Evolutionary conservation across 2,113 vertebrate species (phyloP).

Genomic region (Elephas maximus): DNA sequence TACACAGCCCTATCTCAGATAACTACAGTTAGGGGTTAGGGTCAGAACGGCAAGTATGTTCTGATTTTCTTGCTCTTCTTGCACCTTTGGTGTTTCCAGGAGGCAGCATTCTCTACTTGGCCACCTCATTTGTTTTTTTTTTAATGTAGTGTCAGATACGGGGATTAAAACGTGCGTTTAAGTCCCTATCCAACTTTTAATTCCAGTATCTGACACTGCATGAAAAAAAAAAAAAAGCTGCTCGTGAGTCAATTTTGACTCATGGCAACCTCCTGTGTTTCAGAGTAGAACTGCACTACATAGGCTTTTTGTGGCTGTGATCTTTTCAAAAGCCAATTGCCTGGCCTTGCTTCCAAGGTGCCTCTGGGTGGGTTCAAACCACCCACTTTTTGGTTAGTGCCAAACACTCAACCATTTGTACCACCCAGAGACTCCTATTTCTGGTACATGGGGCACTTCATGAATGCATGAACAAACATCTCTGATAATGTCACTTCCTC

Average conservation of each 20-base stretch:
- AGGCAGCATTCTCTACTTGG: background rate
- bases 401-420: too few relatives aligned
- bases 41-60: background rate
- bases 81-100: background rate
- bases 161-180: slow-evolving; percentile 1
- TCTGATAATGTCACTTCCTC: background rate
- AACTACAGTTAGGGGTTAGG: background rate
- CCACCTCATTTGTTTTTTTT: background rate
- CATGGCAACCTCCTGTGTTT: background rate
- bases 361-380: too few relatives aligned
- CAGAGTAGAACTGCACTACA: too few relatives aligned
- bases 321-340: too few relatives aligned
- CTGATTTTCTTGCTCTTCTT: background rate
- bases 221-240: background rate
- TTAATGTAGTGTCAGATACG: background rate
- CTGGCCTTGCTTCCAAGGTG: too few relatives aligned
- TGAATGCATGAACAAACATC: background rate
- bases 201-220: background rate
- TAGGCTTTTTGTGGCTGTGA: too few relatives aligned
- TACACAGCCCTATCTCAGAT: background rate
- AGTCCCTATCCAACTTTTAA: background rate
- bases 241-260: background rate
- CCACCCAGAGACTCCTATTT: background rate
- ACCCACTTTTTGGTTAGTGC: too few relatives aligned
- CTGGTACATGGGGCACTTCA: background rate